Base-by-base conservation (phyloP, 2,888 invertebrate genomes). In the Oscheius sp. region DNA sequence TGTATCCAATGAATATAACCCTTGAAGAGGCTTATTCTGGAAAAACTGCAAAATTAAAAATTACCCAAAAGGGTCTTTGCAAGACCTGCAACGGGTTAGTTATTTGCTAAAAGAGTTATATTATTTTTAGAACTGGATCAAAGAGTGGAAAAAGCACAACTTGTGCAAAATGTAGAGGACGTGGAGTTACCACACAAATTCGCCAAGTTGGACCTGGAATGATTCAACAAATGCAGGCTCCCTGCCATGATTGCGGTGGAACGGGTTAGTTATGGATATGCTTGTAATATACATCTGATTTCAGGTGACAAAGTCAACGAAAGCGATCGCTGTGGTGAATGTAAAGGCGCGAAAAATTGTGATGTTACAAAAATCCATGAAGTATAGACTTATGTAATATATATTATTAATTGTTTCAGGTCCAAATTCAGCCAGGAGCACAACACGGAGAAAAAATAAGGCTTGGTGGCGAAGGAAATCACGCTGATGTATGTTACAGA, bases 1-100 rank as follows among this genome's bases (percentile, higher is more conserved):
- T 93, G 72, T 92, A 94, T 87, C 92, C 92, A 20, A 88, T 95
- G 23, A 71, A 90, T 88, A 93, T 96, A 6, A 91, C 93, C 8
- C 88, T 96, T 82, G 95, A 95, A 88, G 94, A 95, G 86, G 90
- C 95, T 87, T 96, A 94, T 87, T 92, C 93, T 88, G 95, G 95
- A 10, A 93, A 93, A 88, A 92, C 92, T 57, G 89, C 92, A 1
- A 93, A 93, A 87, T 88, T 93, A 80, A 92, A 93, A 86, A 89
- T 93, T 70, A 92, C 92, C 87, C 92, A 92, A 89, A 93, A 92
- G 88, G 91, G 93, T 34, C 91, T 93, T 80, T 94, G 94, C 88
- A 89, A 90, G 53, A 89, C 90, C 73, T 94, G 94, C 88, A 90
- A 90, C 84, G 94, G 93, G 81, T 84, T n/a, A 25, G 80, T 72